Percentiles rank a stretch among this genome's conserved stretches.
Evolutionary conservation across 2,113 vertebrate species (phyloP).

Genomic region (Menura novaehollandiae): DNA sequence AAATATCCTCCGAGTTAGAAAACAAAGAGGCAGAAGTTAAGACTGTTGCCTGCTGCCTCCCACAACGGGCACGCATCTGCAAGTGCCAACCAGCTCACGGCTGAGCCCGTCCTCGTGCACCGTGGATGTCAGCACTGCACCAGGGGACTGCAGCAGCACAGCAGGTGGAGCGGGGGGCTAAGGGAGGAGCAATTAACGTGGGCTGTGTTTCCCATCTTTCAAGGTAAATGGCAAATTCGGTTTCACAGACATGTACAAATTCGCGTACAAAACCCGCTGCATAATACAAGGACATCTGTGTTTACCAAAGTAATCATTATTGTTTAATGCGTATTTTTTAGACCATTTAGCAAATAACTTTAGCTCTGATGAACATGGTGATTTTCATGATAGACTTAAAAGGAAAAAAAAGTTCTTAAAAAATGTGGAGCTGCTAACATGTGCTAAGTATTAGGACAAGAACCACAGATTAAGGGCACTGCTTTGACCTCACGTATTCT

Average conservation of each 20-base stretch:
- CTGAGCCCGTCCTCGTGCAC: background rate
- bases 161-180: background rate
- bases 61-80: background rate
- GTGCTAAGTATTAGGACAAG: background rate
- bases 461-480: background rate
- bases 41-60: background rate
- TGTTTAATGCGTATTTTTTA: conserved; percentile 51
- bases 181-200: background rate
- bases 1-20: conserved; percentile 21
- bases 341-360: conserved; percentile 65
- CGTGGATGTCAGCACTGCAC: background rate
- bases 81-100: background rate
- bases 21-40: conserved; percentile 22
- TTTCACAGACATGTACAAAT: background rate
- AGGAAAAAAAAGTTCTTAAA: background rate
- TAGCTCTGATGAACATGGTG: conserved; percentile 54
- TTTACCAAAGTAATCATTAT: conserved; percentile 58
- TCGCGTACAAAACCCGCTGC: background rate
- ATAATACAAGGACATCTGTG: conserved; percentile 28
- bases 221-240: background rate
- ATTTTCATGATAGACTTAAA: conserved; percentile 32
- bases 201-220: background rate
- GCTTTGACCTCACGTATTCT: background rate
- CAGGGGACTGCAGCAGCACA: conserved; percentile 11
- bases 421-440: background rate